A percentile compares a stretch with the other conserved stretches of the same genome.
These are phyloP conservation scores for Daphoenositta chrysoptera DNA, from an alignment of 2,113 vertebrate species.

Conservation along the genomic window DNA sequence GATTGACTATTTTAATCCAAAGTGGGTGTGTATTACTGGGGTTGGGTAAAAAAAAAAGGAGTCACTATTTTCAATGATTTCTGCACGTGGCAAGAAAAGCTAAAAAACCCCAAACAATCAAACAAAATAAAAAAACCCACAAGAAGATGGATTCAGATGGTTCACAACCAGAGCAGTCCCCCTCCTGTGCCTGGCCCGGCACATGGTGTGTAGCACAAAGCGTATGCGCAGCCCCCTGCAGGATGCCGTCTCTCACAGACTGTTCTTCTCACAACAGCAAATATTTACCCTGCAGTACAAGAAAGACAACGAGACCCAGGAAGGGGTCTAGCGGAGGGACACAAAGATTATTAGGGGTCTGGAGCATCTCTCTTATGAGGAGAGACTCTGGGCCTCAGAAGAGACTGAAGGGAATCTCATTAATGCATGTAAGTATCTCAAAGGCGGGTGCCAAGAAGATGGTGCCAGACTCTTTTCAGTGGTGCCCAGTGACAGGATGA, in stretches of 20 bases:
- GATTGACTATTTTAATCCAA: neutral
- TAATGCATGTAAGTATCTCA: neutral
- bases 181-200: neutral
- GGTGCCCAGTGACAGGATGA: neutral
- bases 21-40: accelerated
- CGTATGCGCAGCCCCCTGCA: neutral
- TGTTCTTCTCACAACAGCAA: neutral
- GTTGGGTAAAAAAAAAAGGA: neutral
- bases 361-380: neutral
- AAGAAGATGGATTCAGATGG: neutral
- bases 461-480: neutral
- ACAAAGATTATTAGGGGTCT: neutral
- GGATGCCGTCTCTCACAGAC: neutral
- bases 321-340: neutral
- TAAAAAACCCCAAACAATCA: too few species aligned
- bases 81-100: neutral
- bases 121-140: accelerated
- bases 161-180: neutral
- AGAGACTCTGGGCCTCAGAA: neutral
- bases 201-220: neutral
- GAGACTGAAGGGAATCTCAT: neutral
- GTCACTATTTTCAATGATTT: neutral
- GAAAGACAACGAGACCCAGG: neutral
- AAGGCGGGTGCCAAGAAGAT: neutral
- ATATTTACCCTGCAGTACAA: neutral